Percentiles rank a stretch among this genome's conserved stretches.
phyloP scores from a whole-genome alignment of 2,888 invertebrate genomes.

The Leptinotarsa rubiginosa region DNA sequence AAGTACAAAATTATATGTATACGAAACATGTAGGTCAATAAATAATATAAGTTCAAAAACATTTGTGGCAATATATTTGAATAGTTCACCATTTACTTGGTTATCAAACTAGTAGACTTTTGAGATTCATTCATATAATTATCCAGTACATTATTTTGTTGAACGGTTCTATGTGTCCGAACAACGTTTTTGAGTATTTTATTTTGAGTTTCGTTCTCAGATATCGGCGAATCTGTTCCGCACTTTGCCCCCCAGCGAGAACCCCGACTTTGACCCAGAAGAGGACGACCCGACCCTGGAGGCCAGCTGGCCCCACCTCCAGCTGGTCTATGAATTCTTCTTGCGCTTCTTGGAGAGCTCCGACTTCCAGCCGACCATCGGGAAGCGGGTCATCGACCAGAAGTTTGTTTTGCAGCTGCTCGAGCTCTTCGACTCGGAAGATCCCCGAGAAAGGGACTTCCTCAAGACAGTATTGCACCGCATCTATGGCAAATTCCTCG shows the following conservation, averaged over 20 bases:
- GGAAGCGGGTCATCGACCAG: conserved; percentile 88
- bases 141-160: no score
- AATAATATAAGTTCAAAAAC: no score
- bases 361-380: conserved; percentile 96
- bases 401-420: conserved; percentile 96
- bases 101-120: no score
- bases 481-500: conserved; percentile 97
- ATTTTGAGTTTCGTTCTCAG: conserved; percentile 48
- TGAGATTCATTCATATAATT: no score
- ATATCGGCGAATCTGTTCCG: conserved; percentile 94
- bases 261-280: conserved; percentile 98
- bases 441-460: conserved; percentile 96
- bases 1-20: no score
- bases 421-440: conserved; percentile 97
- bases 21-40: no score
- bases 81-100: no score
- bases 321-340: conserved; percentile 99
- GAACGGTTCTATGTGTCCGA: no score
- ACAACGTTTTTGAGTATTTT: background rate
- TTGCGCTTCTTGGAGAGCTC: conserved; percentile 97
- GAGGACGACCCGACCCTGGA: conserved; percentile 99
- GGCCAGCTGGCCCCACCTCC: conserved; percentile 99
- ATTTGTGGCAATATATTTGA: no score
- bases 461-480: conserved; percentile 97
- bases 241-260: conserved; percentile 97